phyloP scores from a whole-genome alignment of 2,888 invertebrate species.

The Caenorhabditis virilis region DNA sequence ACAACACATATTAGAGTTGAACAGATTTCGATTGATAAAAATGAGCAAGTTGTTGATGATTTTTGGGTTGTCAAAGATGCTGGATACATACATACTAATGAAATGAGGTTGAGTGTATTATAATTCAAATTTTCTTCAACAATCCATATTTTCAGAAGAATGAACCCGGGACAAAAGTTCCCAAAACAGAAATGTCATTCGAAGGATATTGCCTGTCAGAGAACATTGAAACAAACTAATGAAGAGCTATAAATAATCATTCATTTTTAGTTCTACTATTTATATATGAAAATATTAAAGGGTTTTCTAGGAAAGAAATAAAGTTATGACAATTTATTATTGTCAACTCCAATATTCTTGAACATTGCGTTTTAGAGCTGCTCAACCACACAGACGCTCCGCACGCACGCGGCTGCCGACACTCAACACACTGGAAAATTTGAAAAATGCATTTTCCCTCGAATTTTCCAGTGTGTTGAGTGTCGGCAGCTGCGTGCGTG shows the following conservation, averaged over 20 bases:
- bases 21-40: conserved; percentile 76
- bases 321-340: no score
- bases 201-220: conserved; percentile 35
- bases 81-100: conserved; percentile 20
- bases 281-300: no score
- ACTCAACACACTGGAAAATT: no score
- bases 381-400: no score
- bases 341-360: no score
- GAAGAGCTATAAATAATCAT: conserved; percentile 27
- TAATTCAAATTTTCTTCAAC: not conserved
- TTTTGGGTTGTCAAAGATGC: conserved; percentile 63
- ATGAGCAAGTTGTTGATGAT: conserved; percentile 69
- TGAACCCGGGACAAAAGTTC: conserved; percentile 17
- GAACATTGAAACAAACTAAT: conserved; percentile 36
- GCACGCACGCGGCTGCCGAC: no score
- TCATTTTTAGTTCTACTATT: no score
- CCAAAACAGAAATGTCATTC: conserved; percentile 36
- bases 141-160: conserved; percentile 17
- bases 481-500: no score
- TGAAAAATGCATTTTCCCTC: no score
- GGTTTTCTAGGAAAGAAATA: no score
- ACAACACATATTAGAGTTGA: conserved; percentile 84
- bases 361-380: no score
- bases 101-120: conserved; percentile 15
- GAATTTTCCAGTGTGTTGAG: no score